Conservation (phyloP, 2,888 invertebrate genomes). For the Folsomia candida region DNA sequence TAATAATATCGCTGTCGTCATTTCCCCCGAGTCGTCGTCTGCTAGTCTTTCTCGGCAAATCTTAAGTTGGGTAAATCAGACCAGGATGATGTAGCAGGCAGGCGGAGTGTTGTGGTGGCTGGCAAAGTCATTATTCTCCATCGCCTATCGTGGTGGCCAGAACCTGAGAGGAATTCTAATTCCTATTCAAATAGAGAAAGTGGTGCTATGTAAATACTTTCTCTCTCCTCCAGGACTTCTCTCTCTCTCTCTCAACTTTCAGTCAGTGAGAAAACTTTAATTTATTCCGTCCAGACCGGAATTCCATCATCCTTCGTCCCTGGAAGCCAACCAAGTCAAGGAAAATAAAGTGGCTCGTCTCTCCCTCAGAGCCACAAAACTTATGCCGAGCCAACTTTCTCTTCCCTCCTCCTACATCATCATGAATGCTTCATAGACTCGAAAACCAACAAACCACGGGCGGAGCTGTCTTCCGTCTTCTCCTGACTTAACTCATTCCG, state of each 20-base stretch:
- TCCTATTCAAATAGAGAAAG: conserved; percentile 14
- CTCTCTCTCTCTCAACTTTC: conserved; percentile 5
- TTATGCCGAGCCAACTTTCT: conserved; percentile 9
- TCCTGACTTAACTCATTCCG: too few relatives aligned
- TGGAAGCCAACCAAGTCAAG: conserved; percentile 12
- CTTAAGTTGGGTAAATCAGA: background rate
- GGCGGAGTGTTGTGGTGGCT: background rate
- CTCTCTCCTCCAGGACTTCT: conserved; percentile 14
- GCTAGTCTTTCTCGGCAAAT: background rate
- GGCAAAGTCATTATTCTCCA: conserved; percentile 15
- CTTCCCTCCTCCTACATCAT: conserved; percentile 14
- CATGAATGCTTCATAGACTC: conserved; percentile 12
- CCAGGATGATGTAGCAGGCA: background rate
- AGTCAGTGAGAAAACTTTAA: conserved; percentile 20
- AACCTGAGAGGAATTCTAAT: conserved; percentile 20
- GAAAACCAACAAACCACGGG: conserved; percentile 1
- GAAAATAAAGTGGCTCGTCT: conserved; percentile 15
- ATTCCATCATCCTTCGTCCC: conserved; percentile 19
- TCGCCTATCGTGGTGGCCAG: conserved; percentile 5
- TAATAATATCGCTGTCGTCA: background rate
- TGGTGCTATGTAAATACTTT: conserved; percentile 16
- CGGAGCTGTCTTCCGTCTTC: background rate
- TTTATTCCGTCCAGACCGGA: conserved; percentile 18
- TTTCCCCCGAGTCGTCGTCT: conserved; percentile 10
- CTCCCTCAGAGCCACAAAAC: conserved; percentile 17